Evolutionary conservation across 2,113 vertebrate species (phyloP), one percentile per base, ranked within the genome.

Genomic region (Rhineura floridana): DNA sequence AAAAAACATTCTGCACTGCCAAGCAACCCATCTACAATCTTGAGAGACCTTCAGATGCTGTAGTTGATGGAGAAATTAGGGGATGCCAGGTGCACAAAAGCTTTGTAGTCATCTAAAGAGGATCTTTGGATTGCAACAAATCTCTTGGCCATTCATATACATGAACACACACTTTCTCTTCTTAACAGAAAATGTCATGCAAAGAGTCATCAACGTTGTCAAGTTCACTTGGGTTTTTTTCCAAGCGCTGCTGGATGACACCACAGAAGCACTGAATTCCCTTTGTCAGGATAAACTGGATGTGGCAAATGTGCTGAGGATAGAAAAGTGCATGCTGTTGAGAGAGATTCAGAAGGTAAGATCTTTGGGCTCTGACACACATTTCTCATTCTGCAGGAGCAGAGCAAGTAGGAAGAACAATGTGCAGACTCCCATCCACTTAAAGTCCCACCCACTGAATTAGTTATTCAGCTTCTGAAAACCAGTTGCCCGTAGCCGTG

Each of bases 301-400:
- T 59, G 96, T 97, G n/a, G 94, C 95, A 15, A 94, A 88, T 39
- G 97, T 98, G 79, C 93, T 97, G 88, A 59, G 67, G 25, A 96
- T 94, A 4, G 95, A 97, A 91, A 86, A 91, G 30, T 93, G 93
- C 0, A 86, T 96, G 75, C 93, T 98, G 86, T 80, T 73, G 88
- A 91, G 88, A 59, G 95, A 97, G 82, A 94, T 95, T 73, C 96
- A 96, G 48, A 96, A 96, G 97, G 97, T 95, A 76, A 85, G 52
- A 28, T 42, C 39, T 28, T 10, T 1, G 33, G 12, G 8, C 15
- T 67, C 73, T 73, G 28, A 42, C 28, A 36, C 13, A n/a, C 5
- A 17, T 75, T 44, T 48, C 78, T 50, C 36, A 44, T 2, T 52
- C 6, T 28, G 50, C 3, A 59, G 13, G 6, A 48, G 42, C 19